Conservation (phyloP, 92 coral and sea anemone species). For the Palythoa heliodiscus region DNA sequence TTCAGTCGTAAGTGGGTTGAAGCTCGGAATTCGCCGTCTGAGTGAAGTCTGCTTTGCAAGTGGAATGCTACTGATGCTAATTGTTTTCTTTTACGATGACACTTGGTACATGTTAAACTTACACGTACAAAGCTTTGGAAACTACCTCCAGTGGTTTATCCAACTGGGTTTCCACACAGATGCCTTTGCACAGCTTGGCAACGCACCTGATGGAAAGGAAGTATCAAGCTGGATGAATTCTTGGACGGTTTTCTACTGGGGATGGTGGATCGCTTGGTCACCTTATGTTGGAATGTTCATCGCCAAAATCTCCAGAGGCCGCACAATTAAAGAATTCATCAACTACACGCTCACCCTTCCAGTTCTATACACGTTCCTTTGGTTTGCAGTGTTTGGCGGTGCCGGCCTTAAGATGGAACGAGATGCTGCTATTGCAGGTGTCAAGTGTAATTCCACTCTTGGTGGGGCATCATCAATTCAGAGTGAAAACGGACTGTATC, state of each 20-base stretch:
- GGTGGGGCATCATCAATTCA: slow-evolving; percentile 32
- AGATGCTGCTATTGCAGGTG: slow-evolving; percentile 46
- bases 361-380: slow-evolving; percentile 43
- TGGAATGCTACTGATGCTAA: slow-evolving; percentile 85
- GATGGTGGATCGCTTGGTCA: slow-evolving; percentile 99
- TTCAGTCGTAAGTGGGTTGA: slow-evolving; percentile 90
- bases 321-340: slow-evolving; percentile 49
- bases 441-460: slow-evolving; percentile 43
- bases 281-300: slow-evolving; percentile 94
- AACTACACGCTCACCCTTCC: slow-evolving; percentile 53
- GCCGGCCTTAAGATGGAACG: slow-evolving; percentile 54
- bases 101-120: slow-evolving; percentile 90
- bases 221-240: slow-evolving; percentile 84
- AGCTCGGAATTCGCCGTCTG: slow-evolving; percentile 88
- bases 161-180: slow-evolving; percentile 94
- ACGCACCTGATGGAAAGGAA: slow-evolving; percentile 84
- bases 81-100: slow-evolving; percentile 83
- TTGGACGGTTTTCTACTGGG: slow-evolving; percentile 98
- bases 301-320: slow-evolving; percentile 86
- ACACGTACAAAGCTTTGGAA: slow-evolving; percentile 83
- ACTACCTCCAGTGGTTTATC: slow-evolving; percentile 83
- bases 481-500: slow-evolving; percentile 42
- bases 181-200: slow-evolving; percentile 88
- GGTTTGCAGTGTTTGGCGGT: slow-evolving; percentile 55
- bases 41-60: slow-evolving; percentile 87